These are phyloP conservation scores for Luperina testacea DNA, from an alignment of 2,888 invertebrate species.

Conservation along the genomic window DNA sequence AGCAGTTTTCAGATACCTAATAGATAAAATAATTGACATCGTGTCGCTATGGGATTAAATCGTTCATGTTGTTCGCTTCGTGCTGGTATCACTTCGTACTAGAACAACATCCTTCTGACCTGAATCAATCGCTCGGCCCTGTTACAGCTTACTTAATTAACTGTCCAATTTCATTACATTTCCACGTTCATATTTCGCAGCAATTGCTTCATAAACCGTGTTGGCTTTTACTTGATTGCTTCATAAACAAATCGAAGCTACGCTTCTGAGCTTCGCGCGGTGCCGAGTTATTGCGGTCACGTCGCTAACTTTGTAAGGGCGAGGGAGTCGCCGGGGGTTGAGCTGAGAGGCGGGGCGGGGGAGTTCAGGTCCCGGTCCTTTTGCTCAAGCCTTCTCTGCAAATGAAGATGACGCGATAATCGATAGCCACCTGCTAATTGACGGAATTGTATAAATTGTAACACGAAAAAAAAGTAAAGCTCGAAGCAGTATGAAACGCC, in stretches of 20 bases:
- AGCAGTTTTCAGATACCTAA: slow-evolving; percentile 12
- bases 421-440: slow-evolving; percentile 58
- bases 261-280: slow-evolving; percentile 41
- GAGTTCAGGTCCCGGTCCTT: slow-evolving; percentile 5
- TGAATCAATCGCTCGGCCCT: slow-evolving; percentile 36
- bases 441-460: slow-evolving; percentile 10
- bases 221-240: slow-evolving; percentile 50
- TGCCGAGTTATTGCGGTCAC: slow-evolving; percentile 73
- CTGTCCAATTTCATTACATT: slow-evolving; percentile 48
- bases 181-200: slow-evolving; percentile 31
- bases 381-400: slow-evolving; percentile 48
- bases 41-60: neutral
- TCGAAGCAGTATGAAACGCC: neutral
- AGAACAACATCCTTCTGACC: slow-evolving; percentile 25
- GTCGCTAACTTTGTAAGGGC: slow-evolving; percentile 69
- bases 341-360: neutral
- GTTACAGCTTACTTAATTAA: slow-evolving; percentile 41
- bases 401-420: slow-evolving; percentile 54
- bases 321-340: slow-evolving; percentile 32
- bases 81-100: neutral
- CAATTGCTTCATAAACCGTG: slow-evolving; percentile 49
- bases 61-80: neutral
- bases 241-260: slow-evolving; percentile 54
- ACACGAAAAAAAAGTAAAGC: neutral
- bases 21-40: slow-evolving; percentile 1